Evolutionary conservation across 2,888 invertebrate species (phyloP), one percentile per base, ranked within the genome.

Genomic region (Oxyscelio sp.): DNA sequence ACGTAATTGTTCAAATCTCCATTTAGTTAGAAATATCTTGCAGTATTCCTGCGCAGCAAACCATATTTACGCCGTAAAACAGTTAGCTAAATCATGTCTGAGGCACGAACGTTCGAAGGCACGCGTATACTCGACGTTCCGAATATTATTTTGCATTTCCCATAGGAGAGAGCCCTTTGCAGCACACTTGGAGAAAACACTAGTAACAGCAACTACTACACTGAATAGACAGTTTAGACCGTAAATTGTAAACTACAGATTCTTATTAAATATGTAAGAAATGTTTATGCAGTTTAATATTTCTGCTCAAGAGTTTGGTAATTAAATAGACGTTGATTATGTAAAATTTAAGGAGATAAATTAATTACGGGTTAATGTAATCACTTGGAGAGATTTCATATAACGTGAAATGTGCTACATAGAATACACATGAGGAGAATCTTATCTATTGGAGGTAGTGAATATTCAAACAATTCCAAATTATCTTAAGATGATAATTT

Each of bases 131-230:
- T 73, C 66, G 34, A 66, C 66, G 85, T 85, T 78, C 75, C 65
- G 87, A 87, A 90, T 91, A 92, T 92, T 92, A 92, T 91, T 92
- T 90, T 90, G 89, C 91, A 91, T 89, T 88, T 90, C 89, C 91
- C 91, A 81, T 70, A 85, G 87, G 90, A 73, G 79, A 73, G 70
- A 66, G 59, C 59, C 66, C 63, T 73, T 50, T 40, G 58, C 54
- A 19, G 48, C 71, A 48, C 45, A 80, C 77, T 85, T 73, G 71
- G 45, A 77, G 66, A 68, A 78, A 78, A 70, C 48, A 63, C 71
- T 70, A 63, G 73, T 77, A 68, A 66, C 66, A 66, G 45, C 31
- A 27, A 40, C 22, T 56, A 40, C 22, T 56, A 17, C 2, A n/a
- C 11, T 68, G 40, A 48, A 65, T 68, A 61, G 17, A 52, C 59